A percentile compares a stretch with the other conserved stretches of the same genome.
Evolutionary conservation across 2,113 vertebrate species (phyloP).

Genomic region (Ranitomeya variabilis): DNA sequence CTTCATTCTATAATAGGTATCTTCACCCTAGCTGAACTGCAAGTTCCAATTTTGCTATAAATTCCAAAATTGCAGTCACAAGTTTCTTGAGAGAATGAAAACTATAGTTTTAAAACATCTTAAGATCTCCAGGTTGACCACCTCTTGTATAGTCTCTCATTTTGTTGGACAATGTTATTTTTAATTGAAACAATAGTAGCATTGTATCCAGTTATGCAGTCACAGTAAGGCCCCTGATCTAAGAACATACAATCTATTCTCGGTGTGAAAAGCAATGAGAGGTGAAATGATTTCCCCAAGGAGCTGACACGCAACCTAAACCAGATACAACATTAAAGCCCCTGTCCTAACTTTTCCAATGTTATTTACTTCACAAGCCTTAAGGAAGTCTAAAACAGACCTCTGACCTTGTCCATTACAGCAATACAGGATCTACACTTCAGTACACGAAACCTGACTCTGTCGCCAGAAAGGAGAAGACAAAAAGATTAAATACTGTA

Average conservation of each 20-base stretch:
- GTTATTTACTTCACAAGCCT: conserved; percentile 20
- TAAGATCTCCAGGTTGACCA: background rate
- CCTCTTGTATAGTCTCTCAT: background rate
- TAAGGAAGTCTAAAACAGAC: background rate
- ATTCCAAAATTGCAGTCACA: background rate
- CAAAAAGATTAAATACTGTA: background rate
- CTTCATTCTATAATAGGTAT: background rate
- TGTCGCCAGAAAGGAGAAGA: background rate
- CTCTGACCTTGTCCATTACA: conserved; percentile 9
- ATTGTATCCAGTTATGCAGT: conserved; percentile 25
- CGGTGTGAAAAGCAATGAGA: conserved; percentile 1
- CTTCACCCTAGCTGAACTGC: background rate
- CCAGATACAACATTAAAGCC: conserved; percentile 13
- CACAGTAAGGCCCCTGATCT: conserved; percentile 9
- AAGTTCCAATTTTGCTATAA: background rate
- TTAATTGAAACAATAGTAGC: background rate
- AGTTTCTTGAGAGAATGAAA: background rate
- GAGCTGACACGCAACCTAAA: conserved; percentile 7
- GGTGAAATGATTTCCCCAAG: conserved; percentile 26
- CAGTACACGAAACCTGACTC: background rate
- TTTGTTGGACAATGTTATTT: background rate
- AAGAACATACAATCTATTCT: conserved; percentile 10
- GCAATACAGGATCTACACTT: background rate
- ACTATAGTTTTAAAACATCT: background rate
- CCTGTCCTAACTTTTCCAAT: conserved; percentile 14